These are phyloP conservation scores for Watsonalla binaria DNA, from an alignment of 2,888 invertebrate genomes.

Conservation along the genomic window DNA sequence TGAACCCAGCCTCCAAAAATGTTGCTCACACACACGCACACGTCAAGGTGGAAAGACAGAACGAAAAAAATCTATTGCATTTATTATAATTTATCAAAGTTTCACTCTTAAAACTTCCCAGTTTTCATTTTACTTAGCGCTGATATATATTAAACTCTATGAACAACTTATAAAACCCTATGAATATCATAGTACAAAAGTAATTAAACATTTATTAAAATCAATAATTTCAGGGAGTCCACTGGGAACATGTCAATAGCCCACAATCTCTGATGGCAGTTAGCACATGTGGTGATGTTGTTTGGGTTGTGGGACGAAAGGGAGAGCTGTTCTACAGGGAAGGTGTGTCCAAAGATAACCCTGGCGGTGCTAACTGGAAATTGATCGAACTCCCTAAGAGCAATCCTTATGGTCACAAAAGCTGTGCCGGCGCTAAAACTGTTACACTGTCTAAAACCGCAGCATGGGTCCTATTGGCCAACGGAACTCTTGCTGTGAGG, in stretches of 20 bases:
- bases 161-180: too few species aligned
- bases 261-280: slow-evolving; percentile 89
- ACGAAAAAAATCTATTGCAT: too few species aligned
- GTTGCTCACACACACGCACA: too few species aligned
- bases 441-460: slow-evolving; percentile 85
- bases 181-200: slow-evolving; percentile 1
- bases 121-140: too few species aligned
- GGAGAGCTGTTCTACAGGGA: slow-evolving; percentile 90
- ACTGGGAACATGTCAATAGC: slow-evolving; percentile 89
- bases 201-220: slow-evolving; percentile 1
- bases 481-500: slow-evolving; percentile 86
- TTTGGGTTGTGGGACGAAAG: slow-evolving; percentile 93
- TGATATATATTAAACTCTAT: too few species aligned
- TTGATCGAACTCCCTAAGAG: slow-evolving; percentile 83
- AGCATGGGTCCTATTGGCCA: slow-evolving; percentile 90
- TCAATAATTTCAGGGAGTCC: slow-evolving; percentile 77
- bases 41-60: too few species aligned
- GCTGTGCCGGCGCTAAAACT: slow-evolving; percentile 79
- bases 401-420: slow-evolving; percentile 48
- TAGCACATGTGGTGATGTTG: slow-evolving; percentile 82
- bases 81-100: too few species aligned
- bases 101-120: too few species aligned
- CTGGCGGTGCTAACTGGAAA: slow-evolving; percentile 85
- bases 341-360: slow-evolving; percentile 84
- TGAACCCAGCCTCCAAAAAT: too few species aligned